Base-by-base conservation (phyloP, 1,140 invertebrate genomes). In the Penaeus vannamei region DNA sequence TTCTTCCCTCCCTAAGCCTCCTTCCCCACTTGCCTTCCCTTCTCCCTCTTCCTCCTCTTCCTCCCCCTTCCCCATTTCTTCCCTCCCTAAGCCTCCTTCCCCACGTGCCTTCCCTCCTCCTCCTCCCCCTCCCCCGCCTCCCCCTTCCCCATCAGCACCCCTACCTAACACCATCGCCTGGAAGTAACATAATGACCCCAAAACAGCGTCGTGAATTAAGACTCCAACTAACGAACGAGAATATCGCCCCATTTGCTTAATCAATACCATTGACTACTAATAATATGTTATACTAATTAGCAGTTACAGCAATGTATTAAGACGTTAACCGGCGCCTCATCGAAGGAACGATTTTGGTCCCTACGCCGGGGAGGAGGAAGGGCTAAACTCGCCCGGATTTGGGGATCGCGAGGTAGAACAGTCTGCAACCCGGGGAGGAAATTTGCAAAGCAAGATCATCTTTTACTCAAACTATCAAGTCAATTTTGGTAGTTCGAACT, bases 201-300 rank as follows among this genome's bases (percentile, higher is more conserved):
- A 69, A 61, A 84, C 64, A 85, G 79, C 69, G 29, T 29, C 46
- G 36, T 85, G 76, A 89, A 89, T 89, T 89, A 89, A 62, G 59
- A 62, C 87, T 84, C 62, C 22, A 32, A 20, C 69, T 79, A 89
- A 84, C 87, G 87, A 89, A 89, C 72, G 82, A 29, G 81, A 84
- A 81, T 84, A 89, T 84, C 82, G 69, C 59, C 87, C 82, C 87
- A 89, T 89, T 89, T 84, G 69, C 87, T 77, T 89, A 89, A 89
- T 89, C 87, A 89, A 89, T 89, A 89, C 87, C 82, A 89, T 89
- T 84, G 87, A 84, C 87, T 89, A 76, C 87, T 89, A 89, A 89
- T 89, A 89, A 89, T 85, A 89, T 85, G 82, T 89, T 89, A 79
- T 89, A 84, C 82, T 89, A 89, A 89, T 89, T 89, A 89, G 69